Percentiles rank a stretch among this genome's conserved stretches.
Evolutionary conservation across 2,113 vertebrate species (phyloP).

Genomic region (Gracilinanus agilis): DNA sequence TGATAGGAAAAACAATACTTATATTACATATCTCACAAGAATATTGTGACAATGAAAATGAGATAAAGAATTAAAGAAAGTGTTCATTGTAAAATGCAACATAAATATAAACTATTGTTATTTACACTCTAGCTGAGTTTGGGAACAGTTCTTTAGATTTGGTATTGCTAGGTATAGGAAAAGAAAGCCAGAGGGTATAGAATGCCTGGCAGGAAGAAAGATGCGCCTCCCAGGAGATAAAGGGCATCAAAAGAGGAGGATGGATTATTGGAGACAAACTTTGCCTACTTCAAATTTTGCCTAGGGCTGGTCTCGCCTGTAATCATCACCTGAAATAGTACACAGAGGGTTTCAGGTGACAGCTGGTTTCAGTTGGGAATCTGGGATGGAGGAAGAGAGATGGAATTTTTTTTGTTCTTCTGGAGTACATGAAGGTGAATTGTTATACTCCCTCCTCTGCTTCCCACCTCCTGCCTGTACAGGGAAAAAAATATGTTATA

Average conservation of each 20-base stretch:
- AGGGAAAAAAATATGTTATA: conserved; percentile 13
- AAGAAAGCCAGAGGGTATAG: neutral
- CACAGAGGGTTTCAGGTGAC: neutral
- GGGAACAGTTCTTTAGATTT: neutral
- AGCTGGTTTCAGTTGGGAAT: neutral
- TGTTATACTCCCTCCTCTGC: neutral
- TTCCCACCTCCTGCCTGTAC: conserved; percentile 3
- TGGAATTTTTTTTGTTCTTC: neutral
- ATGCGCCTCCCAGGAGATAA: neutral
- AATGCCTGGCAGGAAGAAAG: neutral
- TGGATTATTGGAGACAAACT: neutral
- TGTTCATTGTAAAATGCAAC: neutral
- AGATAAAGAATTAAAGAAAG: neutral
- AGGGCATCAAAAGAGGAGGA: neutral
- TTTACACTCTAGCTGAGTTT: neutral
- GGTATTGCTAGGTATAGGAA: neutral
- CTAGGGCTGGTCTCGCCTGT: neutral
- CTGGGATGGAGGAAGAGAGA: neutral
- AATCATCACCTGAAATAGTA: neutral
- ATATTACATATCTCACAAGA: neutral
- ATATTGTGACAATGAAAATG: neutral
- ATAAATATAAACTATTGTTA: neutral
- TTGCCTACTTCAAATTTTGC: neutral
- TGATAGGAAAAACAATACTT: neutral
- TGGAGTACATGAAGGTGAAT: neutral